Evolutionary conservation across 2,113 vertebrate species (phyloP), one percentile per base, ranked within the genome.

Genomic region (Malurus cyaneus): DNA sequence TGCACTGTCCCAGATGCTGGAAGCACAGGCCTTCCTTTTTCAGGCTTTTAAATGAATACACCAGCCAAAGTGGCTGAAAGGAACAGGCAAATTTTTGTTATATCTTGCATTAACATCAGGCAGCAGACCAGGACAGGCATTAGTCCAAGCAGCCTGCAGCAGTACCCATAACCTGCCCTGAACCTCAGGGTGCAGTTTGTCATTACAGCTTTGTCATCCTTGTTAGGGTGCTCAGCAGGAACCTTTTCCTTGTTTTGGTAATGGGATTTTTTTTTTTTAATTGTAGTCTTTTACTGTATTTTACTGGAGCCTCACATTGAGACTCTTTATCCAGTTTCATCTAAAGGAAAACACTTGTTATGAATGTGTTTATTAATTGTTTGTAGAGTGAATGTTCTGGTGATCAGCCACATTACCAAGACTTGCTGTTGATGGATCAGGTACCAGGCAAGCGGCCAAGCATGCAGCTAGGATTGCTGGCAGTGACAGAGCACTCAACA

Each of bases 21-120:
- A 39, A 69, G 17, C 36, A 50, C 15, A 82, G 13, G 20, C 4
- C 6, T 25, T 74, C 4, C 13, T 79, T 88, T 70, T 82, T 29
- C 36, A 50, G 60, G 53, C 29, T 47, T 85, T 56, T 42, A 42
- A 61, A 31, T 42, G 5, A 52, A 19, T 25, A 9, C 5, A 25
- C 6, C 18, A 72, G 17, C 19, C 0, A 4, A 70, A 54, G 29
- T 53, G 0, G 26, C 42, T 3, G 0, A 18, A 49, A 74, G 41
- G 23, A 78, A 44, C 7, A 53, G 23, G 18, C 9, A 49, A 8
- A 13, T 34, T 57, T 74, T 81, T 70, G 12, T 26, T 52, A 18
- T 3, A 12, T 46, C 1, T 25, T 24, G 11, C 7, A 20, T 32
- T 42, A 70, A n/a, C 12, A 39, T 56, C 7, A 44, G 10, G 18